Evolutionary conservation across 2,113 vertebrate genomes (phyloP).

Genomic region (Diphyllodes magnificus): DNA sequence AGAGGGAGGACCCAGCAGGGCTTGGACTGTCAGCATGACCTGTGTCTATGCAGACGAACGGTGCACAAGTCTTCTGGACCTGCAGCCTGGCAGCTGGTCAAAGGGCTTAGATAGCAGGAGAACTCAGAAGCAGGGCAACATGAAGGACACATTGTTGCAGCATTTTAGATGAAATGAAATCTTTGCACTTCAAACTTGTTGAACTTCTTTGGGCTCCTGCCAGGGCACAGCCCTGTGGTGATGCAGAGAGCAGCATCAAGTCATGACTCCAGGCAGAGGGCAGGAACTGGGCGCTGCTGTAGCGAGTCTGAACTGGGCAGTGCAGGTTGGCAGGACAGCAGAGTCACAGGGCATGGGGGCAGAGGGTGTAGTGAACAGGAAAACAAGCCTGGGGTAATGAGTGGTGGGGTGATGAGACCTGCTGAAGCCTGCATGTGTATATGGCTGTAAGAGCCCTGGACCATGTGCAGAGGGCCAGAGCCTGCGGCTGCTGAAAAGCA

Average conservation of each 20-base stretch:
- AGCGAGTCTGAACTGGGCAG: fast-evolving
- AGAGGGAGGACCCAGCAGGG: neutral
- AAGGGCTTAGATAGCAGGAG: neutral
- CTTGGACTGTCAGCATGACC: neutral
- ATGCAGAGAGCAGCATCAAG: neutral
- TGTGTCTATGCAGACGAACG: neutral
- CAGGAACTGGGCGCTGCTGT: fast-evolving
- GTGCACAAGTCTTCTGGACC: neutral
- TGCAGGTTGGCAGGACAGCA: neutral
- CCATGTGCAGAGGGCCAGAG: neutral
- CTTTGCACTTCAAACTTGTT: neutral
- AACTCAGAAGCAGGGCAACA: neutral
- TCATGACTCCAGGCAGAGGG: neutral
- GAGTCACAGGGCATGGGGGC: fast-evolving
- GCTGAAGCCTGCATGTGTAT: too few relatives aligned
- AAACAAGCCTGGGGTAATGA: neutral
- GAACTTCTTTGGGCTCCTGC: neutral
- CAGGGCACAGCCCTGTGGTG: too few relatives aligned
- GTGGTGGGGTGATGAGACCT: neutral
- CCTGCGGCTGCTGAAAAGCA: neutral
- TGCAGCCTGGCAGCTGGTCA: neutral
- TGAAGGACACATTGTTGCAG: fast-evolving
- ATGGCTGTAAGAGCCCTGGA: too few relatives aligned
- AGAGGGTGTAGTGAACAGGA: neutral
- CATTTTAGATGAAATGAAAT: neutral